A percentile compares a stretch with the other conserved stretches of the same genome.
Conservation (phyloP, 1,140 invertebrate species). For the Euura saliciscinereae region DNA sequence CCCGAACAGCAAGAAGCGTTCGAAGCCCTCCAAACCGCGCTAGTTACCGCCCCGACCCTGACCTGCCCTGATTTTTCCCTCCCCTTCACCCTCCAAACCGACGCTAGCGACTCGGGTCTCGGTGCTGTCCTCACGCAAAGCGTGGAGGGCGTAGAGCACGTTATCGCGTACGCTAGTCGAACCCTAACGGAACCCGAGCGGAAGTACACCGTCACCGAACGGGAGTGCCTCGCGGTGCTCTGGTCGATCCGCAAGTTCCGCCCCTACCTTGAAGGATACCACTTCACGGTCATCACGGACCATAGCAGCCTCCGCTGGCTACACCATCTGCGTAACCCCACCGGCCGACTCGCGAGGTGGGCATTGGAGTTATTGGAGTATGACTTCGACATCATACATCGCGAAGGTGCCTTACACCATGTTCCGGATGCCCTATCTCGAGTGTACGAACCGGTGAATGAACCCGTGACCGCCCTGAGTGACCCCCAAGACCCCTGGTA, state of each 20-base stretch:
- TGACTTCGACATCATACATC: conserved; percentile 33
- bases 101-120: conserved; percentile 38
- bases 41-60: conserved; percentile 24
- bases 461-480: not conserved
- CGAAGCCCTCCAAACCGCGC: conserved; percentile 8
- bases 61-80: conserved; percentile 18
- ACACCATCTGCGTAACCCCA: conserved; percentile 30
- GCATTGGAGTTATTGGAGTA: conserved; percentile 35
- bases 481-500: conserved; percentile 8
- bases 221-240: conserved; percentile 58
- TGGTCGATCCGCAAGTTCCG: conserved; percentile 44
- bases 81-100: conserved; percentile 27
- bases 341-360: conserved; percentile 47
- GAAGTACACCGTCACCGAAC: conserved; percentile 56
- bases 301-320: conserved; percentile 41
- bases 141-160: conserved; percentile 28
- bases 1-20: conserved; percentile 20
- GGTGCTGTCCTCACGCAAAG: conserved; percentile 37
- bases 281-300: conserved; percentile 45
- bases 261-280: conserved; percentile 37
- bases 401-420: conserved; percentile 3
- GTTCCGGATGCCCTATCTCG: conserved; percentile 25
- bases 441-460: not conserved
- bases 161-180: conserved; percentile 50
- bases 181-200: conserved; percentile 40